Conservation (phyloP, 2,113 vertebrate species). For the Mellivora capensis region DNA sequence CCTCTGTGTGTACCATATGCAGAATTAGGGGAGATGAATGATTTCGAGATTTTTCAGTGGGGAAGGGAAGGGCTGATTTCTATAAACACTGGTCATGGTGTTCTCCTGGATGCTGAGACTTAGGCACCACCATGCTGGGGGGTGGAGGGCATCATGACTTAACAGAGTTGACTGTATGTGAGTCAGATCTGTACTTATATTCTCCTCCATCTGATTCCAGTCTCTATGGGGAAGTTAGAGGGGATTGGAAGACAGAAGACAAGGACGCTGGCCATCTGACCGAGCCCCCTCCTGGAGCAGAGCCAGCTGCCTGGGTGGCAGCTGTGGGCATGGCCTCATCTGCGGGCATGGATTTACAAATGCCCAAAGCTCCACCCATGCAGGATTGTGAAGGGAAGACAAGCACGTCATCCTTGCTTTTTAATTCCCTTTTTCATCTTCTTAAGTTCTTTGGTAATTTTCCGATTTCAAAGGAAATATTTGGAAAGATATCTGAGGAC, state of each 20-base stretch:
- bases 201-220: background rate
- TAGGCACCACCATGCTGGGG: background rate
- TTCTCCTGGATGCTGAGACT: background rate
- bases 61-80: background rate
- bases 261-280: background rate
- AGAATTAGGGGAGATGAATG: background rate
- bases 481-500: constrained; percentile 70
- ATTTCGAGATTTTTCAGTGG: background rate
- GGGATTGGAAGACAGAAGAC: background rate
- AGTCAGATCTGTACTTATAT: background rate
- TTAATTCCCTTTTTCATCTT: constrained; percentile 55
- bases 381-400: background rate
- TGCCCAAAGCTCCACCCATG: background rate
- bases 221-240: background rate
- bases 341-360: background rate
- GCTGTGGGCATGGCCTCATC: background rate
- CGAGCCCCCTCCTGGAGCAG: accelerated
- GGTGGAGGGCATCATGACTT: background rate
- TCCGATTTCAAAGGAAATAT: constrained; percentile 75
- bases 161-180: background rate
- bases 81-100: background rate
- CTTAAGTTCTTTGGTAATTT: constrained; percentile 71
- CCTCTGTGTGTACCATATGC: background rate
- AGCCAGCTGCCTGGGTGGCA: background rate
- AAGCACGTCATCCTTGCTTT: background rate